Conservation (phyloP, 2,113 vertebrate genomes). For the Callospermophilus lateralis region DNA sequence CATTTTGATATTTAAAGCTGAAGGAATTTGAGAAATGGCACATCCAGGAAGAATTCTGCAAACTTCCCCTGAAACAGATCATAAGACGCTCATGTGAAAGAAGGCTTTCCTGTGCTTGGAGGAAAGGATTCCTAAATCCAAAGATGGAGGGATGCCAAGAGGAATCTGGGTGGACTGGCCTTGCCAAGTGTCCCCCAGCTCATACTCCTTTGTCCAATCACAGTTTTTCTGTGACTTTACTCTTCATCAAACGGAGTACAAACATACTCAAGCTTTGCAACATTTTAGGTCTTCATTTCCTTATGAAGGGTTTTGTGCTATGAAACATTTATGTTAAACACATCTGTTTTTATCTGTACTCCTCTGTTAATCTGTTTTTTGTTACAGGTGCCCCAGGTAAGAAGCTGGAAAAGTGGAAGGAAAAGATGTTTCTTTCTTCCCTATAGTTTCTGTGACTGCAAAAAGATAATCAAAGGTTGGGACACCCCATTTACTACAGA, state of each 20-base stretch:
- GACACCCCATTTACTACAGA: not conserved
- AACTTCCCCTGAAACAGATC: not conserved
- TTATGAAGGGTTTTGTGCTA: not conserved
- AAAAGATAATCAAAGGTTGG: not conserved
- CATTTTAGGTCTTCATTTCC: not conserved
- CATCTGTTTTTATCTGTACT: not conserved
- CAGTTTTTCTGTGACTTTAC: slow-evolving; percentile 10
- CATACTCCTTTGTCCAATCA: not conserved
- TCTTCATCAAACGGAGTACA: not conserved
- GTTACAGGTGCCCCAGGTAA: not conserved
- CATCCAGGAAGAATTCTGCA: not conserved
- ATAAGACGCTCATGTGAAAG: not conserved
- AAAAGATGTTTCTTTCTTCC: not conserved
- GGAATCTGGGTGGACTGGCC: not conserved
- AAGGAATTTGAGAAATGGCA: not conserved
- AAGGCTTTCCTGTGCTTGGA: not conserved
- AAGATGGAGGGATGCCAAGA: not conserved
- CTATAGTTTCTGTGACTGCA: not conserved
- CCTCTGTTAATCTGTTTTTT: slow-evolving; percentile 7
- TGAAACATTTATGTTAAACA: not conserved
- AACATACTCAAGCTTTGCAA: not conserved
- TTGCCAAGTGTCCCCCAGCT: not conserved
- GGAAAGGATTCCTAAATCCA: not conserved
- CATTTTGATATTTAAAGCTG: not conserved
- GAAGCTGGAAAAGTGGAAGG: not conserved